phyloP scores from a whole-genome alignment of 1,140 invertebrate species.

The Pemphigus obesinymphae region DNA sequence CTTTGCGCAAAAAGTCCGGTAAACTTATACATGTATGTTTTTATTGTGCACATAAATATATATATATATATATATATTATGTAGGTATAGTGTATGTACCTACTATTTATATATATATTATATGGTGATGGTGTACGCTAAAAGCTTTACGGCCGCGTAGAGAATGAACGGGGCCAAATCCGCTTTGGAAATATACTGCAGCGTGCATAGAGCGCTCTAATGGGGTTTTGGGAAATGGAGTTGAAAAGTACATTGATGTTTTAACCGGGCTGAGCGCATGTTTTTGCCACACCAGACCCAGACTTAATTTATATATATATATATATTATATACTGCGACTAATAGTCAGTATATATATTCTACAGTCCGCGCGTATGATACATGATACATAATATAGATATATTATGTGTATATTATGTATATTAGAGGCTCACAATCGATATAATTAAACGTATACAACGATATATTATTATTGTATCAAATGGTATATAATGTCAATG shows the following conservation, averaged over 20 bases:
- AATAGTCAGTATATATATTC: too few relatives aligned
- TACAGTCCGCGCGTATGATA: too few relatives aligned
- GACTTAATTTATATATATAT: not conserved
- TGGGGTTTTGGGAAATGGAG: slow-evolving; percentile 36
- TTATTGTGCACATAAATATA: too few relatives aligned
- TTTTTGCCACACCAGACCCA: not conserved
- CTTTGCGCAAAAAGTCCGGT: slow-evolving; percentile 38
- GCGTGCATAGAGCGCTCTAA: slow-evolving; percentile 26
- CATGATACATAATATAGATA: too few relatives aligned
- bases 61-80: not conserved
- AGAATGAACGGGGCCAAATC: slow-evolving; percentile 20
- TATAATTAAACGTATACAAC: too few relatives aligned
- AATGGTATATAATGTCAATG: too few relatives aligned
- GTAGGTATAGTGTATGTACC: not conserved
- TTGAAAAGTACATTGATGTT: slow-evolving; percentile 36
- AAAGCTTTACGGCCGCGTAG: slow-evolving; percentile 21
- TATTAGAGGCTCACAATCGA: too few relatives aligned
- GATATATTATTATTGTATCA: too few relatives aligned
- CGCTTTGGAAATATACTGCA: slow-evolving; percentile 24
- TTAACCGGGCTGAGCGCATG: slow-evolving; percentile 1
- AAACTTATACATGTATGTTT: not conserved
- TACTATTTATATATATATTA: not conserved
- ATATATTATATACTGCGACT: too few relatives aligned
- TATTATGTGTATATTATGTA: too few relatives aligned
- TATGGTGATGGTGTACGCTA: not conserved